Evolutionary conservation across 1,140 invertebrate genomes (phyloP).

Genomic region (Drosophila nigrodunni): DNA sequence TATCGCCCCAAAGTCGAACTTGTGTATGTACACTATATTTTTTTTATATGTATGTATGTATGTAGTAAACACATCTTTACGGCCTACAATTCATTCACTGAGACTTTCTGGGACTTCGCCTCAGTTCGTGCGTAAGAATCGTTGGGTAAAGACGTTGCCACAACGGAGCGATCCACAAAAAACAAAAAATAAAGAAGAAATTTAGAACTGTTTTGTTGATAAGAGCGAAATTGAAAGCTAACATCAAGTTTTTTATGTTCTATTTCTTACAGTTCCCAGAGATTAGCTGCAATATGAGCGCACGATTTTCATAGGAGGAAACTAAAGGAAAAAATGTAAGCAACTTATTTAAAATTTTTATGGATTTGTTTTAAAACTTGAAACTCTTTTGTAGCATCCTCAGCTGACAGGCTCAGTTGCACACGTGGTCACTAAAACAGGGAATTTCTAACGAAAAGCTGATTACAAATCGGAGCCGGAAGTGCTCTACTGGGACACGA

Average conservation of each 20-base stretch:
- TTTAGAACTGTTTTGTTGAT: slow-evolving; percentile 13
- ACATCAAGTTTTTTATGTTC: slow-evolving; percentile 6
- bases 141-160: slow-evolving; percentile 59
- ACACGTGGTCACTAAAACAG: slow-evolving; percentile 54
- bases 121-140: slow-evolving; percentile 76
- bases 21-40: slow-evolving; percentile 11
- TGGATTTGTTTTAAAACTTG: background rate
- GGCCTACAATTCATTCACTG: slow-evolving; percentile 61
- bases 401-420: background rate
- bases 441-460: slow-evolving; percentile 63
- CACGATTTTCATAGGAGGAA: background rate
- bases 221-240: slow-evolving; percentile 18
- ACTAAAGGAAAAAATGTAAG: slow-evolving; percentile 16
- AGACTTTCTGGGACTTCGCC: slow-evolving; percentile 36
- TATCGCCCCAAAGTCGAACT: slow-evolving; percentile 57
- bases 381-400: slow-evolving; percentile 2
- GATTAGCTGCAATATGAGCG: slow-evolving; percentile 36
- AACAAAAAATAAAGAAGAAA: background rate
- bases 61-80: slow-evolving; percentile 3
- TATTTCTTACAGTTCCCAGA: slow-evolving; percentile 16
- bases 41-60: background rate
- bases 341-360: background rate
- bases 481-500: slow-evolving; percentile 69
- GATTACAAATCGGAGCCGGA: slow-evolving; percentile 72
- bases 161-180: background rate